Percentiles rank a stretch among this genome's conserved stretches.
Conservation (phyloP, 2,888 invertebrate species). For the Mesoligia furuncula region DNA sequence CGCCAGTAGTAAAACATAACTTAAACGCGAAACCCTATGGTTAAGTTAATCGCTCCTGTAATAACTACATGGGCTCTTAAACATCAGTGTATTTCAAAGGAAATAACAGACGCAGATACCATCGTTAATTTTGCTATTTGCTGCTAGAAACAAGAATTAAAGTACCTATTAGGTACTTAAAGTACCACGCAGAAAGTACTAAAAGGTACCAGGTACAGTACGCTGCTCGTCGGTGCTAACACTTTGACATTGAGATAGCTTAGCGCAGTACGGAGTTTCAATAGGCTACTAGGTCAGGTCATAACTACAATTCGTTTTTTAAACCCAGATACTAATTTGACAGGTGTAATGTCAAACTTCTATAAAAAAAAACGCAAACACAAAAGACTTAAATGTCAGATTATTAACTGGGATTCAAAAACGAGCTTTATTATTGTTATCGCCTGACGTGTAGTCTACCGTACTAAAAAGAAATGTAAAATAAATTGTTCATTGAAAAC, state of each 20-base stretch:
- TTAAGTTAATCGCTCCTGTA: conserved; percentile 54
- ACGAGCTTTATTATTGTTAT: no score
- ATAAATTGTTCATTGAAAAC: conserved; percentile 14
- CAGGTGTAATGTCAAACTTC: no score
- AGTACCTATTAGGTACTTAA: conserved; percentile 26
- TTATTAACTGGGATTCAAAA: no score
- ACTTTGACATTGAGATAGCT: not conserved
- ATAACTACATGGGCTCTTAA: conserved; percentile 42
- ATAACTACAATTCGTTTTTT: no score
- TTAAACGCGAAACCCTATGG: conserved; percentile 43
- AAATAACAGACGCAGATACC: conserved; percentile 42
- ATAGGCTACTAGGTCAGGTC: not conserved
- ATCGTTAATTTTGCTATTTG: conserved; percentile 17
- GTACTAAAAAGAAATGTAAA: not conserved
- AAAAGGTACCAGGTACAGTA: not conserved
- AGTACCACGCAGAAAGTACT: conserved; percentile 11
- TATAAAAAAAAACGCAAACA: no score
- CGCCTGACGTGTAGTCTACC: not conserved
- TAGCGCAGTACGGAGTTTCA: not conserved
- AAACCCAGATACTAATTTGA: no score
- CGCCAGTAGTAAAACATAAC: conserved; percentile 46
- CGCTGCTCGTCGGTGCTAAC: not conserved
- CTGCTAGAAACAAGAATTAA: conserved; percentile 23
- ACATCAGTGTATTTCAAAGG: conserved; percentile 25
- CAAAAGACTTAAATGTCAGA: no score